phyloP scores from a whole-genome alignment of 2,888 invertebrate species.

The Graphium colonna region DNA sequence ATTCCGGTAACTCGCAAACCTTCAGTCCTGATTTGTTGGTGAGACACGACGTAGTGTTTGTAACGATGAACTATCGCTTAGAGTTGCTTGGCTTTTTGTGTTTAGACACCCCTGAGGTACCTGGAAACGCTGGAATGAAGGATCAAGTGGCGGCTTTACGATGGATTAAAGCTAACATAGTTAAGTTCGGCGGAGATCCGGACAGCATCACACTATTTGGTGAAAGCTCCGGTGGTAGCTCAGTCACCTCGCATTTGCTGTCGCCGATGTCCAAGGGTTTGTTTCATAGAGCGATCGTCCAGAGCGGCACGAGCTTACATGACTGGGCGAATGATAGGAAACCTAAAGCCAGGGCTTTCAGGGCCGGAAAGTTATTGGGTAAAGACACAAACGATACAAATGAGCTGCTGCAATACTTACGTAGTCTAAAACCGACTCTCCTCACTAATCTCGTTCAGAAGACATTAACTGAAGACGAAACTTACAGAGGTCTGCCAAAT shows the following conservation, averaged over 20 bases:
- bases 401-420: conserved; percentile 45
- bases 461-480: conserved; percentile 47
- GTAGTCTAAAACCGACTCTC: conserved; percentile 41
- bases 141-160: conserved; percentile 55
- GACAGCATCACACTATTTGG: conserved; percentile 62
- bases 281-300: conserved; percentile 58
- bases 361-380: conserved; percentile 47
- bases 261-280: conserved; percentile 61
- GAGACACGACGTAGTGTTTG: conserved; percentile 56
- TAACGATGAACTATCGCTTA: conserved; percentile 63
- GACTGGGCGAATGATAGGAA: conserved; percentile 46
- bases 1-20: conserved; percentile 50
- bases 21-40: conserved; percentile 60
- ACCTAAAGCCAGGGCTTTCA: conserved; percentile 46
- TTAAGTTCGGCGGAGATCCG: conserved; percentile 52
- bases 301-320: conserved; percentile 55
- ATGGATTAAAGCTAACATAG: conserved; percentile 55
- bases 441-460: conserved; percentile 39
- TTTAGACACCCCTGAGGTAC: conserved; percentile 48
- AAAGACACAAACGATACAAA: conserved; percentile 45
- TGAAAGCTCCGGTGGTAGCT: conserved; percentile 59
- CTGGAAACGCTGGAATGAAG: conserved; percentile 62
- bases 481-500: conserved; percentile 44
- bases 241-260: conserved; percentile 57
- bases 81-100: conserved; percentile 46